A percentile compares a stretch with the other conserved stretches of the same genome.
Conservation (phyloP, 2,113 vertebrate genomes). For the Stigmatopora argus region DNA sequence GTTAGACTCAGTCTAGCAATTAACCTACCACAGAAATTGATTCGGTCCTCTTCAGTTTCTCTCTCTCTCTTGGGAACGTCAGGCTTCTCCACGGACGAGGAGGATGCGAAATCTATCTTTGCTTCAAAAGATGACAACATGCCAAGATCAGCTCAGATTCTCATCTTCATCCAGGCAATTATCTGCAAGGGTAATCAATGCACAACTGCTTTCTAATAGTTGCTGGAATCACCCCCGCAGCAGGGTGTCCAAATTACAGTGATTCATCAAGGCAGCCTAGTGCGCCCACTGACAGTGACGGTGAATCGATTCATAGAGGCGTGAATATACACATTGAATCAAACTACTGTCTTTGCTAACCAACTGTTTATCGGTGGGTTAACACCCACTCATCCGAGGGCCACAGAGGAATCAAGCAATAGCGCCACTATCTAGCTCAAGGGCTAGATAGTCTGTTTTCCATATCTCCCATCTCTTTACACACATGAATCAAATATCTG, state of each 20-base stretch:
- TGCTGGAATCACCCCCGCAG: constrained; percentile 34
- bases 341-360: constrained; percentile 7
- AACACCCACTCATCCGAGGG: not conserved
- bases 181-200: constrained; percentile 64
- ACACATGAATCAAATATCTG: no score
- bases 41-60: constrained; percentile 56
- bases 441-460: no score
- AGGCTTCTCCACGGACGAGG: constrained; percentile 39
- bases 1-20: constrained; percentile 58
- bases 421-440: no score
- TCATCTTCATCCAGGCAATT: constrained; percentile 54
- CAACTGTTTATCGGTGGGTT: constrained; percentile 1
- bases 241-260: constrained; percentile 52
- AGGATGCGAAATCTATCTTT: constrained; percentile 46
- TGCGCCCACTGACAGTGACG: constrained; percentile 36
- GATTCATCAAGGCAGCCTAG: constrained; percentile 49
- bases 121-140: constrained; percentile 50
- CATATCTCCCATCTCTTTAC: no score
- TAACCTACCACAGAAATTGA: constrained; percentile 61
- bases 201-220: constrained; percentile 49
- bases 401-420: not conserved
- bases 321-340: constrained; percentile 8
- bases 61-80: constrained; percentile 48
- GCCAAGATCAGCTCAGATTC: constrained; percentile 51
- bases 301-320: constrained; percentile 46